Conservation (phyloP, 2,888 invertebrate genomes). For the Rhorus exstirpatorius region DNA sequence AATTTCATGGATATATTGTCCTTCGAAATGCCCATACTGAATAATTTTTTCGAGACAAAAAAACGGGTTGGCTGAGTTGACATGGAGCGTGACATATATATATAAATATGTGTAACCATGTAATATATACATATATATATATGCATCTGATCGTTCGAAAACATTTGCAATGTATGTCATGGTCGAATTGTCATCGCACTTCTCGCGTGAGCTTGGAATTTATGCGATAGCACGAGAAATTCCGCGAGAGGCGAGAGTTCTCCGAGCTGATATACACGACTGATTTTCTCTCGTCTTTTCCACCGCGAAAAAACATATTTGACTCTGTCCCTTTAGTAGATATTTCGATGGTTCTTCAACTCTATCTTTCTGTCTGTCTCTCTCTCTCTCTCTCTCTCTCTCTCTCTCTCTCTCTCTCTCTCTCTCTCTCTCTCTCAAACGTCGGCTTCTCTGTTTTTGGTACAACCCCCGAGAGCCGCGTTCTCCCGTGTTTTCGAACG, state of each 20-base stretch:
- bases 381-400: conserved; percentile 34
- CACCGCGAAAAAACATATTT: conserved; percentile 22
- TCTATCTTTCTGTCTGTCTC: conserved; percentile 15
- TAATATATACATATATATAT: neutral
- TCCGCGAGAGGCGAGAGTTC: conserved; percentile 39
- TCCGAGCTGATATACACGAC: conserved; percentile 19
- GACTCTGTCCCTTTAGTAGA: neutral
- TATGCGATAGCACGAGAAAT: conserved; percentile 69
- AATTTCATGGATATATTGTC: too few relatives aligned
- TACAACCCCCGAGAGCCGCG: conserved; percentile 26
- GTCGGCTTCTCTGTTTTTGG: conserved; percentile 28
- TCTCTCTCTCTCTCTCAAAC: conserved; percentile 22
- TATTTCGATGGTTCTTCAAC: neutral
- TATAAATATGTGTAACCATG: too few relatives aligned
- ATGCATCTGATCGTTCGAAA: conserved; percentile 55
- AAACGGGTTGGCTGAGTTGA: too few relatives aligned
- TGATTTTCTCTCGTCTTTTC: conserved; percentile 52
- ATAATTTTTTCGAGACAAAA: too few relatives aligned
- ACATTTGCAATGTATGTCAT: conserved; percentile 63
- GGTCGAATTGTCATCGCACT: conserved; percentile 40
- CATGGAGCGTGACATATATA: too few relatives aligned
- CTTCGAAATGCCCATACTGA: too few relatives aligned
- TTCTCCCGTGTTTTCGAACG: conserved; percentile 79
- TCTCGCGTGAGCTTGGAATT: conserved; percentile 50
- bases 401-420: conserved; percentile 10